Conservation (phyloP, 1,140 invertebrate genomes). For the Eumaeus atala region DNA sequence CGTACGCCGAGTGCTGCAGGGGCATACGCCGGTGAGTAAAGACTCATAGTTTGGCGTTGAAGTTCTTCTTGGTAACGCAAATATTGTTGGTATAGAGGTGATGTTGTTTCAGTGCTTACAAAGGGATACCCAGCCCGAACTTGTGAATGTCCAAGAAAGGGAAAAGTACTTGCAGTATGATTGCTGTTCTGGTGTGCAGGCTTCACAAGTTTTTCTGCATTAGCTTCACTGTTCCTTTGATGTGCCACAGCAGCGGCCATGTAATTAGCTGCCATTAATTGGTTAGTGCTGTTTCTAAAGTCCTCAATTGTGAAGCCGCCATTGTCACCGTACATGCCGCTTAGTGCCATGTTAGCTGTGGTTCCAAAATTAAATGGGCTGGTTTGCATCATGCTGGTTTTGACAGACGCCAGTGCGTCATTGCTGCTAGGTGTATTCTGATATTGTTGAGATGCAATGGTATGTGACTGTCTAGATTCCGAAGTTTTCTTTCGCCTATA, state of each 20-base stretch:
- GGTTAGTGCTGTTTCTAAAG: constrained; percentile 73
- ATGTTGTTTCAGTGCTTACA: constrained; percentile 75
- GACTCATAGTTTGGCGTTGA: constrained; percentile 70
- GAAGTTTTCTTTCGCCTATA: constrained; percentile 50
- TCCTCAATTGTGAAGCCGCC: constrained; percentile 78
- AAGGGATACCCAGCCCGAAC: constrained; percentile 75
- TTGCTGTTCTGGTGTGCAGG: constrained; percentile 61
- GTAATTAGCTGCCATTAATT: constrained; percentile 75
- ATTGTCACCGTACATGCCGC: constrained; percentile 75
- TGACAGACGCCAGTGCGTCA: constrained; percentile 55
- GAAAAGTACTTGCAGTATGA: constrained; percentile 65
- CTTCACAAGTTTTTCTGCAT: constrained; percentile 66
- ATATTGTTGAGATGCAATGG: constrained; percentile 69
- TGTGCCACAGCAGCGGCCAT: constrained; percentile 72
- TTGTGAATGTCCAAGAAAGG: constrained; percentile 72
- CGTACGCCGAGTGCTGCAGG: constrained; percentile 76
- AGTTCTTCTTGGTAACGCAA: constrained; percentile 77
- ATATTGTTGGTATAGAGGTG: constrained; percentile 81
- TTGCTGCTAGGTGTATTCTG: constrained; percentile 36
- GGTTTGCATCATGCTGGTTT: constrained; percentile 78
- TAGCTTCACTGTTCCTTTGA: constrained; percentile 52
- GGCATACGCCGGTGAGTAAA: constrained; percentile 77
- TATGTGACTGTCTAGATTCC: constrained; percentile 72
- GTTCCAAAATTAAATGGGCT: constrained; percentile 83
- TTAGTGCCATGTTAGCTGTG: constrained; percentile 72